Conservation (phyloP, 2,797 vertebrate species). For the Tokudaia tokunoshimensis region DNA sequence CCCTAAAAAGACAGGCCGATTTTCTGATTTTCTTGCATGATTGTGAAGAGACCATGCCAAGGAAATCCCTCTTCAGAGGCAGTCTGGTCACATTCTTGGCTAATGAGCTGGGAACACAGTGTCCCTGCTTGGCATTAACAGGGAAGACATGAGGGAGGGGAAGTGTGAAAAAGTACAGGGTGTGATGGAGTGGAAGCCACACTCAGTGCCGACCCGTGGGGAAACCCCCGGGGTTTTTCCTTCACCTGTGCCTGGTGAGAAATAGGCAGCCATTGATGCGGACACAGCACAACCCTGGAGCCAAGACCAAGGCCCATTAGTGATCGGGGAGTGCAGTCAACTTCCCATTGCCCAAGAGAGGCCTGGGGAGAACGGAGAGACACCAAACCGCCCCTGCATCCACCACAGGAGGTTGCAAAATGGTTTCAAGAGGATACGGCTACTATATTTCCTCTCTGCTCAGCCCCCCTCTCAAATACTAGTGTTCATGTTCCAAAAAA, state of each 20-base stretch:
- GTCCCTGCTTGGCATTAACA: conserved; percentile 71
- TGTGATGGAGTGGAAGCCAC: conserved; percentile 43
- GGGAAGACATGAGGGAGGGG: conserved; percentile 62
- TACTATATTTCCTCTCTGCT: conserved; percentile 51
- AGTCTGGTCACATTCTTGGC: conserved; percentile 76
- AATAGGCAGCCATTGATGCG: background rate
- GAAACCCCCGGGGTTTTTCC: conserved; percentile 70
- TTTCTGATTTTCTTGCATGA: conserved; percentile 43
- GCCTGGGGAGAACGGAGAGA: background rate
- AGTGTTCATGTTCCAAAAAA: background rate
- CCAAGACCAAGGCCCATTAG: background rate
- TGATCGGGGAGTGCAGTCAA: background rate
- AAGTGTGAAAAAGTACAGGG: conserved; percentile 72
- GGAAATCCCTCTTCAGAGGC: conserved; percentile 55
- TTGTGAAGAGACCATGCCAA: background rate
- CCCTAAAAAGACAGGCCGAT: background rate
- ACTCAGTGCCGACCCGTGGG: conserved; percentile 41
- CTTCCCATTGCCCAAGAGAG: conserved; percentile 48
- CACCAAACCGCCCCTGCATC: background rate
- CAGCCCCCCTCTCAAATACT: background rate
- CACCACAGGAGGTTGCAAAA: conserved; percentile 64
- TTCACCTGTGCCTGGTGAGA: conserved; percentile 54
- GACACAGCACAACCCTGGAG: accelerated
- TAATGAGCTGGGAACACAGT: conserved; percentile 78
- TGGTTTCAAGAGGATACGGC: conserved; percentile 35